phyloP scores from a whole-genome alignment of 1,140 invertebrate genomes.

The Sycophila sp. region DNA sequence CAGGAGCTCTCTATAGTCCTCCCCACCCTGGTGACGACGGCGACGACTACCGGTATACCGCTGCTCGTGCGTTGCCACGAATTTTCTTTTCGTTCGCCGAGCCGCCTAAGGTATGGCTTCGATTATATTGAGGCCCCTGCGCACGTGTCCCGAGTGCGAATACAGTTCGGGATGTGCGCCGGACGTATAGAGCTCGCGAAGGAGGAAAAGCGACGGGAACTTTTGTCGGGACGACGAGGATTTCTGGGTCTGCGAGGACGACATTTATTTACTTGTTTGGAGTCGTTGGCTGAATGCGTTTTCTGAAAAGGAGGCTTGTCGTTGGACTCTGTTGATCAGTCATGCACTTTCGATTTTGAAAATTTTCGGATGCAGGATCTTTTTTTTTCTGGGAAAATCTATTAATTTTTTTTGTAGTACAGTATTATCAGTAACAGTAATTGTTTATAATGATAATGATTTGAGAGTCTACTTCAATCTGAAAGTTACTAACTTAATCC shows the following conservation, averaged over 20 bases:
- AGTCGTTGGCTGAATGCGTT: neutral
- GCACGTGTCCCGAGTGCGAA: slow-evolving; percentile 54
- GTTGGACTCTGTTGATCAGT: no score
- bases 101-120: slow-evolving; percentile 57
- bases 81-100: slow-evolving; percentile 67
- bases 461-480: no score
- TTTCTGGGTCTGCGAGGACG: neutral
- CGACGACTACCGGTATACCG: neutral
- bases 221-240: neutral
- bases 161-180: slow-evolving; percentile 8
- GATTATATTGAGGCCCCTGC: slow-evolving; percentile 63
- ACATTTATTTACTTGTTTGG: neutral
- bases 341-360: no score
- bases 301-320: no score
- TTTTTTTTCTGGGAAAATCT: no score
- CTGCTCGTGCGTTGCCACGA: slow-evolving; percentile 40
- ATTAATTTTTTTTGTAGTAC: no score
- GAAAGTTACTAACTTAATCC: no score
- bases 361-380: no score
- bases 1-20: slow-evolving; percentile 22
- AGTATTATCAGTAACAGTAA: no score
- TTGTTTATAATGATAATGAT: no score
- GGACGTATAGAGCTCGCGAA: neutral
- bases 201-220: neutral
- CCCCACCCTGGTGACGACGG: slow-evolving; percentile 37